phyloP scores from a whole-genome alignment of 2,888 invertebrate species.

The Drosophila melanosoma region DNA sequence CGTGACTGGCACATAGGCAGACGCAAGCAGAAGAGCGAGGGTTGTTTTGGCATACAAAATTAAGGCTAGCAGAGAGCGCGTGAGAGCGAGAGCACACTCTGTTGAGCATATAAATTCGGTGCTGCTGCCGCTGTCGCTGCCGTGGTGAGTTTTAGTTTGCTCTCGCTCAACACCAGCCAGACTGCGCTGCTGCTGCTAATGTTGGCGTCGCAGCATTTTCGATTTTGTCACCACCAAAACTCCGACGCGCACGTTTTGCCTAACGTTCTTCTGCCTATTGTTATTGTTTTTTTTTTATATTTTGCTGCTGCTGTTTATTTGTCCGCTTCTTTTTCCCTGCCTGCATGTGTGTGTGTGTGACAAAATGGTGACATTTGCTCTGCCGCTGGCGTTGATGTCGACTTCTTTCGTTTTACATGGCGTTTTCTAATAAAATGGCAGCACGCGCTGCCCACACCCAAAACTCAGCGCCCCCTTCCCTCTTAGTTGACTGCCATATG shows the following conservation, averaged over 20 bases:
- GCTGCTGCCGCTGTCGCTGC: constrained; percentile 32
- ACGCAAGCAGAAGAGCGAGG: constrained; percentile 38
- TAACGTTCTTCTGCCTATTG: constrained; percentile 25
- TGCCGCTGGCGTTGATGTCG: constrained; percentile 15
- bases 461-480: constrained; percentile 4
- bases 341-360: constrained; percentile 48
- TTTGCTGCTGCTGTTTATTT: constrained; percentile 53
- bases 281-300: constrained; percentile 30
- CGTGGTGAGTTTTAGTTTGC: constrained; percentile 60
- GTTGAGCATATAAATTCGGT: constrained; percentile 22
- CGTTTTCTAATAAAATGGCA: constrained; percentile 80
- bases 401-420: constrained; percentile 70
- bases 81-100: constrained; percentile 36
- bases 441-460: constrained; percentile 56
- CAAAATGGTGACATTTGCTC: constrained; percentile 78
- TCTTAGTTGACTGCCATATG: constrained; percentile 8
- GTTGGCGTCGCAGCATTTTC: constrained; percentile 37
- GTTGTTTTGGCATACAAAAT: constrained; percentile 38
- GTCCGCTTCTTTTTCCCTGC: constrained; percentile 21
- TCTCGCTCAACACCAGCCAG: constrained; percentile 1
- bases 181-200: constrained; percentile 24
- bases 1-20: constrained; percentile 20
- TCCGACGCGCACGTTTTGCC: constrained; percentile 21
- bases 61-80: constrained; percentile 15
- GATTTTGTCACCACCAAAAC: constrained; percentile 50